Evolutionary conservation across 2,888 invertebrate species (phyloP).

Genomic region (Eilema griseolum): DNA sequence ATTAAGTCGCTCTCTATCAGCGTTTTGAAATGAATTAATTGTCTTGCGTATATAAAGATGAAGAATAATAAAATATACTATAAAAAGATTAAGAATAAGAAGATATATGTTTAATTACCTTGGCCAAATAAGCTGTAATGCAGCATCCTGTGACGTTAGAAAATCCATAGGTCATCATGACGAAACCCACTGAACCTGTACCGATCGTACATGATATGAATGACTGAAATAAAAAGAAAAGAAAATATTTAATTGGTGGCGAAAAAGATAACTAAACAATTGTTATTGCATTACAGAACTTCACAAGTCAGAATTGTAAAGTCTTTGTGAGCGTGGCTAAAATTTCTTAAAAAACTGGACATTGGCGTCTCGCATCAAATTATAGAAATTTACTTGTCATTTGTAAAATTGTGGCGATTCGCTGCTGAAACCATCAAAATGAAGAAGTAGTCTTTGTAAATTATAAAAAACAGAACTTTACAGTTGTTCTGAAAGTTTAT

Average conservation of each 20-base stretch:
- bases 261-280: not conserved
- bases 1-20: no score
- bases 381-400: no score
- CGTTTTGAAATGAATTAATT: no score
- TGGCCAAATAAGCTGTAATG: constrained; percentile 75
- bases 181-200: constrained; percentile 89
- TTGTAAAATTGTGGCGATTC: no score
- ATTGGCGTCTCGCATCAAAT: no score
- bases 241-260: not conserved
- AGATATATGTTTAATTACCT: constrained; percentile 56
- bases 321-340: no score
- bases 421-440: no score
- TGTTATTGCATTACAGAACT: not conserved
- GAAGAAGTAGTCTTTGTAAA: no score
- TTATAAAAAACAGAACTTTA: no score
- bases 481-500: not conserved
- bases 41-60: not conserved
- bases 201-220: constrained; percentile 88
- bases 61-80: no score
- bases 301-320: not conserved
- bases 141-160: constrained; percentile 88
- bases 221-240: constrained; percentile 69
- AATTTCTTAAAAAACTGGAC: no score
- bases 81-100: not conserved
- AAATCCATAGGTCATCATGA: constrained; percentile 89